phyloP scores from a whole-genome alignment of 2,888 invertebrate species.

The Eurois occulta region DNA sequence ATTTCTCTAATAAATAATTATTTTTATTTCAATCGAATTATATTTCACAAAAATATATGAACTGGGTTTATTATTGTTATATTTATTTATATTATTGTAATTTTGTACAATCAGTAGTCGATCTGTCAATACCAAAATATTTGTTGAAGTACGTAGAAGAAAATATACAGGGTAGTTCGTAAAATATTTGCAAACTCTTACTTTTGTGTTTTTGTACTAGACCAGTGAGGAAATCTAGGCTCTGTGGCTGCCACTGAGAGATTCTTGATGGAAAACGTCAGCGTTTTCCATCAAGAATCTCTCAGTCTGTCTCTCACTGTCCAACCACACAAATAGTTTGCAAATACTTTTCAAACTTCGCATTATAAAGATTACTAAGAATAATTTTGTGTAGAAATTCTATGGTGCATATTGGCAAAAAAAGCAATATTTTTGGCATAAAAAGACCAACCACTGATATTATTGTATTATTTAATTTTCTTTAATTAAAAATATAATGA shows the following conservation, averaged over 20 bases:
- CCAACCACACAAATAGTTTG: background rate
- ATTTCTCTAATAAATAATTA: constrained; percentile 36
- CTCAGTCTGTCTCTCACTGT: no score
- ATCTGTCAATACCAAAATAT: constrained; percentile 23
- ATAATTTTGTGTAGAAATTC: background rate
- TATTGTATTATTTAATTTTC: constrained; percentile 21
- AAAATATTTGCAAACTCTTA: background rate
- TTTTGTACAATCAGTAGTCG: constrained; percentile 45
- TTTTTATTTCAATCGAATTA: constrained; percentile 29
- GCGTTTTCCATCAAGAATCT: no score
- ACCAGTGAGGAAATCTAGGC: no score
- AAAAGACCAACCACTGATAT: constrained; percentile 36
- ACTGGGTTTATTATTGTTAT: constrained; percentile 35
- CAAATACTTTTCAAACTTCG: constrained; percentile 2
- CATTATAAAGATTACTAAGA: background rate
- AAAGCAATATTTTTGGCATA: background rate
- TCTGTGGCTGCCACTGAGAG: no score
- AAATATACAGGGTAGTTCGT: background rate
- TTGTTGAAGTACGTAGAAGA: background rate
- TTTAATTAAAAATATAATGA: constrained; percentile 22
- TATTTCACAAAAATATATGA: constrained; percentile 48
- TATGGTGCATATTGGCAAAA: background rate
- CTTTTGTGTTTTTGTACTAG: background rate
- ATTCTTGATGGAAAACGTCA: background rate
- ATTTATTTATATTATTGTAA: constrained; percentile 42